Percentiles rank a stretch among this genome's conserved stretches.
Conservation (phyloP, 1,140 invertebrate species). For the Drosophila murphyi region DNA sequence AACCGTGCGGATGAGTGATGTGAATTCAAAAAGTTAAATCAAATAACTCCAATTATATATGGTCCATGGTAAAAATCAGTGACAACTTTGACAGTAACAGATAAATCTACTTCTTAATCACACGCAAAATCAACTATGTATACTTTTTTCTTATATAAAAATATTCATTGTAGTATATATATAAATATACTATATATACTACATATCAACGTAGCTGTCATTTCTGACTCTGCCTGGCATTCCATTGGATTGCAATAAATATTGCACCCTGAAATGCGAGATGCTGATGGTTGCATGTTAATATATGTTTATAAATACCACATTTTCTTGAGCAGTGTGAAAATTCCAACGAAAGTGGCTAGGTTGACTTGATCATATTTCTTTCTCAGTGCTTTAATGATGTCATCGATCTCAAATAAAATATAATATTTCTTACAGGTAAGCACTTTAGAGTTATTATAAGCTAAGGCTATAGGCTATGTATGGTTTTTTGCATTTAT, state of each 20-base stretch:
- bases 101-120: slow-evolving; percentile 69
- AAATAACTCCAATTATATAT: slow-evolving; percentile 53
- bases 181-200: slow-evolving; percentile 2
- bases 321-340: background rate
- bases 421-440: no score
- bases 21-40: slow-evolving; percentile 23
- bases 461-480: no score
- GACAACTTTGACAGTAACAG: slow-evolving; percentile 32
- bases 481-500: no score
- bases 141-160: slow-evolving; percentile 22
- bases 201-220: slow-evolving; percentile 39
- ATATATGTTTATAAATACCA: no score
- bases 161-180: slow-evolving; percentile 19
- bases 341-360: background rate
- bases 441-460: no score
- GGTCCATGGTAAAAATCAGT: slow-evolving; percentile 44
- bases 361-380: no score
- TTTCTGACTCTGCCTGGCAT: slow-evolving; percentile 61
- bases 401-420: no score
- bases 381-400: no score
- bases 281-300: background rate
- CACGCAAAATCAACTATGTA: slow-evolving; percentile 54
- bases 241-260: slow-evolving; percentile 72
- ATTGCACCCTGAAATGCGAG: slow-evolving; percentile 40
- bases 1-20: slow-evolving; percentile 51